Evolutionary conservation across 1,140 invertebrate species (phyloP).

Genomic region (Drosophila truncata): DNA sequence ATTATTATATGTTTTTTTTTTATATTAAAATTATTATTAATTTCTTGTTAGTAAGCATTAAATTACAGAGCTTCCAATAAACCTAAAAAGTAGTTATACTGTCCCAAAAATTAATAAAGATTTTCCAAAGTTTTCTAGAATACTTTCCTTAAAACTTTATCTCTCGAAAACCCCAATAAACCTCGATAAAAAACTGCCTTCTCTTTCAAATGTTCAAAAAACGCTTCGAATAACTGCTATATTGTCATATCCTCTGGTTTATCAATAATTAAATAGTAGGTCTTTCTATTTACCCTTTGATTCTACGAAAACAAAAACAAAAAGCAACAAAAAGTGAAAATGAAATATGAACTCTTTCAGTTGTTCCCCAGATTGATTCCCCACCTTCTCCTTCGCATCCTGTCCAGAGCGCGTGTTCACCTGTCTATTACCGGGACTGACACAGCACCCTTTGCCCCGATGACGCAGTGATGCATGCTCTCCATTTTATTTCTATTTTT

Average conservation of each 20-base stretch:
- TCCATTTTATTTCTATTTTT: slow-evolving; percentile 33
- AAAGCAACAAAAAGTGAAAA: not conserved
- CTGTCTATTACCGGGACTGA: slow-evolving; percentile 38
- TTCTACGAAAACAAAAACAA: not conserved
- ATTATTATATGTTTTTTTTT: not conserved
- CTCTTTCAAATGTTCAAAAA: not conserved
- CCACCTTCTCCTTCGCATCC: not conserved
- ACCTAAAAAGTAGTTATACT: not conserved
- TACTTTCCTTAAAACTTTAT: not conserved
- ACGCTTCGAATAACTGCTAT: not conserved
- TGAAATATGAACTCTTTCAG: slow-evolving; percentile 40
- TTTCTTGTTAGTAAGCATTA: not conserved
- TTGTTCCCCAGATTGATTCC: slow-evolving; percentile 25
- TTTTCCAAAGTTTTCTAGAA: not conserved
- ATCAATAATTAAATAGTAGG: slow-evolving; percentile 21
- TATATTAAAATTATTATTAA: too few species aligned
- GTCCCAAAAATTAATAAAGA: not conserved
- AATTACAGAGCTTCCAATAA: not conserved
- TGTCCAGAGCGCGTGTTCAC: slow-evolving; percentile 10
- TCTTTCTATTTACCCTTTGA: slow-evolving; percentile 27
- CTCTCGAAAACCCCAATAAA: not conserved
- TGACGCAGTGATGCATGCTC: slow-evolving; percentile 20
- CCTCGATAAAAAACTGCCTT: not conserved
- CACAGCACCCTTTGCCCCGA: slow-evolving; percentile 3
- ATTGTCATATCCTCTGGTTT: slow-evolving; percentile 6